Evolutionary conservation across 2,113 vertebrate species (phyloP).

Genomic region (Cyphotilapia sp.): DNA sequence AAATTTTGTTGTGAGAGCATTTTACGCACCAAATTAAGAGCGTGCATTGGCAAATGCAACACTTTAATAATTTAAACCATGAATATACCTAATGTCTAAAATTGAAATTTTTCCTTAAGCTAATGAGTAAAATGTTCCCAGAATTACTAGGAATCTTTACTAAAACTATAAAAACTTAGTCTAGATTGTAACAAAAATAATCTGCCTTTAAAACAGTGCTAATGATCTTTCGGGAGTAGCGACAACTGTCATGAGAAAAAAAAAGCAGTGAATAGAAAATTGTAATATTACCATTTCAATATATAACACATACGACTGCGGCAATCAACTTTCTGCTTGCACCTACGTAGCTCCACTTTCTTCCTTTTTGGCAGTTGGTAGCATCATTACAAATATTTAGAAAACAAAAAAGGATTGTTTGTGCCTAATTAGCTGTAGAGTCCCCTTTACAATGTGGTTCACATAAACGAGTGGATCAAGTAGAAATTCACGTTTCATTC

Average conservation of each 20-base stretch:
- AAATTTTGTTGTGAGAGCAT: background rate
- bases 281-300: background rate
- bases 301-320: background rate
- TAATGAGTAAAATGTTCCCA: background rate
- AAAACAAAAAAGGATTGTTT: constrained; percentile 75
- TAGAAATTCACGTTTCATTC: background rate
- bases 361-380: constrained; percentile 56
- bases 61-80: background rate
- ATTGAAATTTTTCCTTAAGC: background rate
- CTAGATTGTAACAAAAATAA: background rate
- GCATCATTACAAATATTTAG: constrained; percentile 77
- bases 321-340: background rate
- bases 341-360: background rate
- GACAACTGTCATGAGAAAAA: background rate
- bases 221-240: background rate
- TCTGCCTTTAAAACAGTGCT: background rate
- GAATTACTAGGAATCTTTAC: background rate
- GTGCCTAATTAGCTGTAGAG: constrained; percentile 59
- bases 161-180: background rate
- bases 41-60: background rate
- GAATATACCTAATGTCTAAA: background rate
- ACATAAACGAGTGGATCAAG: background rate
- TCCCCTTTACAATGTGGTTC: constrained; percentile 53
- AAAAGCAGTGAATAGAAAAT: background rate
- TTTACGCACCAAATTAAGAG: background rate